These are phyloP conservation scores for Pungitius pungitius DNA, from an alignment of 2,113 vertebrate species.

Conservation along the genomic window DNA sequence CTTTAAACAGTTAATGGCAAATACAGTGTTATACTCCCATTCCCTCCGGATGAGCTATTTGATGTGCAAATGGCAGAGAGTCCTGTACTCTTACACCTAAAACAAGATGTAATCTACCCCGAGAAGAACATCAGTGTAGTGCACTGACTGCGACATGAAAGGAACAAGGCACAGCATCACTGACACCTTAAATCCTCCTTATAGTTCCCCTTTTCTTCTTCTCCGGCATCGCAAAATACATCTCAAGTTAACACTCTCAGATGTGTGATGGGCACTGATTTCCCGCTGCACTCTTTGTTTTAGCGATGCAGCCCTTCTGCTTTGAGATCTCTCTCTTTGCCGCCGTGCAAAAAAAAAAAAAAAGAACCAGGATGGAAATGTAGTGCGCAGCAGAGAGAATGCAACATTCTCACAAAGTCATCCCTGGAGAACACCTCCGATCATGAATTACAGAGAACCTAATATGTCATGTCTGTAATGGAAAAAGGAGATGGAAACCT, in stretches of 20 bases:
- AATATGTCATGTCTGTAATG: constrained; percentile 63
- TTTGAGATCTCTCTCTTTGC: constrained; percentile 64
- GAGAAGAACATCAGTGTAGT: constrained; percentile 58
- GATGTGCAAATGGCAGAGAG: constrained; percentile 64
- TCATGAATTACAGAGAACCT: constrained; percentile 43
- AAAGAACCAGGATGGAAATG: constrained; percentile 35
- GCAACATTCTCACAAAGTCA: constrained; percentile 39
- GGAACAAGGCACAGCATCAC: constrained; percentile 50
- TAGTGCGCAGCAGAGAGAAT: constrained; percentile 40
- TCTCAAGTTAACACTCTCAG: constrained; percentile 58
- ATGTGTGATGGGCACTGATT: constrained; percentile 64
- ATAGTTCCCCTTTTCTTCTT: constrained; percentile 42
- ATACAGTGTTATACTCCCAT: constrained; percentile 42
- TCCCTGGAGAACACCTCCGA: constrained; percentile 38
- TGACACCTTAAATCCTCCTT: constrained; percentile 60
- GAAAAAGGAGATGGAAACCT: constrained; percentile 52
- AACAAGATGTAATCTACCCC: constrained; percentile 72
- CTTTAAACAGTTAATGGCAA: constrained; percentile 53
- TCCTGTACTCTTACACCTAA: constrained; percentile 65
- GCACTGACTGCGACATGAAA: constrained; percentile 64
- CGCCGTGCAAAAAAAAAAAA: constrained; percentile 52
- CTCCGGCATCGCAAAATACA: constrained; percentile 51
- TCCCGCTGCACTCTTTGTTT: constrained; percentile 63
- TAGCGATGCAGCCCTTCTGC: constrained; percentile 56
- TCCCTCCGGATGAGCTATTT: constrained; percentile 59